Evolutionary conservation across 2,113 vertebrate genomes (phyloP).

Genomic region (Ardeotis arabs): DNA sequence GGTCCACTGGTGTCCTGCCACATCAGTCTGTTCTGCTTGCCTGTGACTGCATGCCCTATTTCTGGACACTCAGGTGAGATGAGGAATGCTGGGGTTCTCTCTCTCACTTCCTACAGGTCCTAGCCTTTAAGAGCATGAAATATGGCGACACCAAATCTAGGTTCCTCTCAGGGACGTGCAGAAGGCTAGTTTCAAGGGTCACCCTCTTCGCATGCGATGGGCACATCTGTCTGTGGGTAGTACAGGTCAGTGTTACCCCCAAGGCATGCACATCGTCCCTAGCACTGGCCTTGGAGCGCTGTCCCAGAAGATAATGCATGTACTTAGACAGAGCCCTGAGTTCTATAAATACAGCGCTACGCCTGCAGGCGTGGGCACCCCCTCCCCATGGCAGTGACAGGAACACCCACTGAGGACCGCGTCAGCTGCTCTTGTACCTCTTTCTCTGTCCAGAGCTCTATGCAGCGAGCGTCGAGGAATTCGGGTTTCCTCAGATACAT

Average conservation of each 20-base stretch:
- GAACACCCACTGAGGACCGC: neutral
- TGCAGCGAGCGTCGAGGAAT: slow-evolving; percentile 75
- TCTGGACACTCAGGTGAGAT: neutral
- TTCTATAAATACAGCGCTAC: fast-evolving
- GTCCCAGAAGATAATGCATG: fast-evolving
- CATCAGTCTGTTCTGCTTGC: neutral
- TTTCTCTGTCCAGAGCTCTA: slow-evolving; percentile 83
- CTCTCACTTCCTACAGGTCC: neutral
- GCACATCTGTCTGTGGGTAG: neutral
- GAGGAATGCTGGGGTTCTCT: neutral
- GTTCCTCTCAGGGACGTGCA: neutral
- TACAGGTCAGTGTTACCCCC: neutral
- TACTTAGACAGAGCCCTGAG: neutral
- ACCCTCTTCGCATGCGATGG: neutral
- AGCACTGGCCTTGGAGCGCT: neutral
- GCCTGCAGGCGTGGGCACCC: neutral
- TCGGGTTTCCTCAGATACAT: slow-evolving; percentile 78
- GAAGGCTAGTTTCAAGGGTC: neutral
- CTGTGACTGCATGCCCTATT: neutral
- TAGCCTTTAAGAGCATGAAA: neutral
- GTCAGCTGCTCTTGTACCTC: slow-evolving; percentile 73
- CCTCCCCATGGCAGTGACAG: neutral
- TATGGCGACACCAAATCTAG: neutral
- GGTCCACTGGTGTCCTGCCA: neutral
- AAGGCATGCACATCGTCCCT: neutral